These are phyloP conservation scores for Onthophagus sagittarius DNA, from an alignment of 2,888 invertebrate species.

Conservation along the genomic window DNA sequence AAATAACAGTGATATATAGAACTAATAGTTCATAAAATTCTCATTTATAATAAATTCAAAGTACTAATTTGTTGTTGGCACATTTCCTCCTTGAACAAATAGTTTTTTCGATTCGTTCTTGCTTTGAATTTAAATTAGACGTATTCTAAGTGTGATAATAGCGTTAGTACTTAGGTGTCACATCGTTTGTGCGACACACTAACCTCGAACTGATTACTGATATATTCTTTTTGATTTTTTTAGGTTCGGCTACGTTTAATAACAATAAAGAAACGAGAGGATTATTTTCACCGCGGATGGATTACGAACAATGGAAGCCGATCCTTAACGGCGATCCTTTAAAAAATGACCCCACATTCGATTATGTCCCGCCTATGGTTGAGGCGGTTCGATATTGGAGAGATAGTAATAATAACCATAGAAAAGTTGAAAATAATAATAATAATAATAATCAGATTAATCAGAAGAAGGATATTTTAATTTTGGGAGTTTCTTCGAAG, in stretches of 20 bases:
- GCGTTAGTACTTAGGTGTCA: neutral
- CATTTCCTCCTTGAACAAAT: neutral
- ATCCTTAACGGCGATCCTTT: slow-evolving; percentile 77
- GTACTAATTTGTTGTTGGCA: neutral
- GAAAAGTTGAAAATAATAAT: slow-evolving; percentile 53
- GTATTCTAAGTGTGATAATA: neutral
- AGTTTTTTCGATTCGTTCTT: neutral
- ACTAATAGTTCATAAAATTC: neutral
- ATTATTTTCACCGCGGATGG: slow-evolving; percentile 70
- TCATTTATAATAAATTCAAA: neutral
- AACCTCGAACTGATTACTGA: neutral
- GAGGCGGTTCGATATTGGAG: slow-evolving; percentile 80
- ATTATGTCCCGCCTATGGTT: slow-evolving; percentile 77
- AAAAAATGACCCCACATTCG: slow-evolving; percentile 80
- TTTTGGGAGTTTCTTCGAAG: slow-evolving; percentile 66
- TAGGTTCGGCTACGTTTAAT: slow-evolving; percentile 30
- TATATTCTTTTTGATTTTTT: neutral
- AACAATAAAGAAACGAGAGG: slow-evolving; percentile 39
- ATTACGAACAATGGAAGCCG: slow-evolving; percentile 83
- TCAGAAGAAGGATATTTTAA: slow-evolving; percentile 63
- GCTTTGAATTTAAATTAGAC: neutral
- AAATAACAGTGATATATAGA: too few relatives aligned
- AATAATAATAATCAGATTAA: slow-evolving; percentile 36
- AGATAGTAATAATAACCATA: slow-evolving; percentile 53
- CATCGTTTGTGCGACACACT: neutral